These are phyloP conservation scores for Henricia sp. DNA, from an alignment of 53 echinoderm and acorn worm genomes.

Conservation along the genomic window DNA sequence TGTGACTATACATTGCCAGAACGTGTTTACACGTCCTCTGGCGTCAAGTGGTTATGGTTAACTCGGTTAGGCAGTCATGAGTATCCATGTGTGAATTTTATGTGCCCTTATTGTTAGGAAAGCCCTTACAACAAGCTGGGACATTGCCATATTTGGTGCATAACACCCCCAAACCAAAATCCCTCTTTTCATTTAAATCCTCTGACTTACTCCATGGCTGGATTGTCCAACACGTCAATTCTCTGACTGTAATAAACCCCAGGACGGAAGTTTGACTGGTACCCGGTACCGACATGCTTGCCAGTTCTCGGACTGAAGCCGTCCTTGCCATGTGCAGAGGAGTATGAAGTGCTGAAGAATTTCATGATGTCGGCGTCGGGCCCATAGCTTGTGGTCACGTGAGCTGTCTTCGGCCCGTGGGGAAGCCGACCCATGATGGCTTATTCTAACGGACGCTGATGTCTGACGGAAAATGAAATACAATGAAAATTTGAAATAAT, in stretches of 20 bases:
- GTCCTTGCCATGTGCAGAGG: constrained; percentile 82
- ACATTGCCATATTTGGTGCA: neutral
- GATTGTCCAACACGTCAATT: constrained; percentile 93
- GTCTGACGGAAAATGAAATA: neutral
- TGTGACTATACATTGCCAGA: too few species aligned
- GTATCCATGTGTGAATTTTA: too few species aligned
- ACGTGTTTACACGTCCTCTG: too few species aligned
- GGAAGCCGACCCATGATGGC: constrained; percentile 81
- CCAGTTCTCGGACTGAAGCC: constrained; percentile 85
- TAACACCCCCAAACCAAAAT: too few species aligned
- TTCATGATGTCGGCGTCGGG: constrained; percentile 97
- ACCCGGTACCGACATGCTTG: constrained; percentile 95
- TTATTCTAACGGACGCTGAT: neutral
- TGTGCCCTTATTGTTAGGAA: too few species aligned
- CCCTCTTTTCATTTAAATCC: too few species aligned
- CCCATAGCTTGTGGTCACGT: constrained; percentile 87
- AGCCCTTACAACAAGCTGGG: too few species aligned
- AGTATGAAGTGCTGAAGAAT: constrained; percentile 93
- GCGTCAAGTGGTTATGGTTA: too few species aligned
- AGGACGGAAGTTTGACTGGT: constrained; percentile 95
- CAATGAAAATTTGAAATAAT: neutral
- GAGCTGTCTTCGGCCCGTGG: constrained; percentile 82
- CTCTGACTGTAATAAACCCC: constrained; percentile 96
- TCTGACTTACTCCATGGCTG: constrained; percentile 89
- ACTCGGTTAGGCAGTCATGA: too few species aligned